A percentile compares a stretch with the other conserved stretches of the same genome.
Evolutionary conservation across 2,113 vertebrate species (phyloP).

Genomic region (Eptatretus burgeri): DNA sequence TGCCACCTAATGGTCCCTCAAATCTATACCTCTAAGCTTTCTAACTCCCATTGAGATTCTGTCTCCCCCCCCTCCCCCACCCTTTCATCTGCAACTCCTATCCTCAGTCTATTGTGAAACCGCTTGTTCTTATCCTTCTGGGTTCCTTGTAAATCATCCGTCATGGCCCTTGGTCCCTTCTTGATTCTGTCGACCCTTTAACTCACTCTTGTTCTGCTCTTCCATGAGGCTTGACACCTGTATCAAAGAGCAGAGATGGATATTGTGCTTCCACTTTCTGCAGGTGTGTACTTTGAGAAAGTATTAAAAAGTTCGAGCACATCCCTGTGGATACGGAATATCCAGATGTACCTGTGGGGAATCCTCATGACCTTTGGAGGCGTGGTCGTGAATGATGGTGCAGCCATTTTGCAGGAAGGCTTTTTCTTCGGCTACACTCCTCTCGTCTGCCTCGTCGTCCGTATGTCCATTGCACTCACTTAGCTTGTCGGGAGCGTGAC

Average conservation of each 20-base stretch:
- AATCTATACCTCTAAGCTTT: too few relatives aligned
- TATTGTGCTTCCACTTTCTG: slow-evolving; percentile 7
- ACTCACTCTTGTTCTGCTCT: background rate
- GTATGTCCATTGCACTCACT: slow-evolving; percentile 27
- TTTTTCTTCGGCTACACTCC: slow-evolving; percentile 75
- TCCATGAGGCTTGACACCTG: too few relatives aligned
- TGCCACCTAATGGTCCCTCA: too few relatives aligned
- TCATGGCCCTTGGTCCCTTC: too few relatives aligned
- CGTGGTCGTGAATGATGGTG: slow-evolving; percentile 38
- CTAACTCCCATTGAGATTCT: too few relatives aligned
- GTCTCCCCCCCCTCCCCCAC: too few relatives aligned
- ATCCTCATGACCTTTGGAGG: slow-evolving; percentile 44
- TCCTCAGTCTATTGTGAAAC: too few relatives aligned
- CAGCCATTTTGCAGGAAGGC: slow-evolving; percentile 41
- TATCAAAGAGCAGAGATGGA: too few relatives aligned
- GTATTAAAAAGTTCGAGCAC: slow-evolving; percentile 88
- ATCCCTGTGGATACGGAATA: slow-evolving; percentile 91
- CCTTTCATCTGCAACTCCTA: background rate
- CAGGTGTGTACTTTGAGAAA: slow-evolving; percentile 97
- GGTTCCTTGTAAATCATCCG: too few relatives aligned
- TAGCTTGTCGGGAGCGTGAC: too few relatives aligned
- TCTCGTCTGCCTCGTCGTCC: slow-evolving; percentile 52
- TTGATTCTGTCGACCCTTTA: too few relatives aligned
- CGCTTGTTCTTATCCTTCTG: too few relatives aligned
- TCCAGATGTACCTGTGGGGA: slow-evolving; percentile 89